A percentile compares a stretch with the other conserved stretches of the same genome.
Conservation (phyloP, 2,797 vertebrate genomes). For the Galago senegalensis region DNA sequence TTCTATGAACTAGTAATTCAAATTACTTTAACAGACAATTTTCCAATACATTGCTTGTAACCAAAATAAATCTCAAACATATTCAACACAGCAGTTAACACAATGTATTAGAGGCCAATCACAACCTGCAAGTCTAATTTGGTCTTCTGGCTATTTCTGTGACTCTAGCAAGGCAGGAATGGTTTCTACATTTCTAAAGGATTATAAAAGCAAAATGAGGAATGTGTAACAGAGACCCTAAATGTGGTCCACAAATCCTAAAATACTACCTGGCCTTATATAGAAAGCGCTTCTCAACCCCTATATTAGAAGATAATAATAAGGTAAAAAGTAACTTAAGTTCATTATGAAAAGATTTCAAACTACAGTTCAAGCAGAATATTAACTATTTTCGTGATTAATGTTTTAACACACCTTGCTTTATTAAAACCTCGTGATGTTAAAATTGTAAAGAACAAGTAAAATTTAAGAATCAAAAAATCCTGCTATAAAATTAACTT, state of each 20-base stretch:
- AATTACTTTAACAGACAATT: slow-evolving; percentile 37
- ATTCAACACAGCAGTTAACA: slow-evolving; percentile 33
- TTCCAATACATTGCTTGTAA: background rate
- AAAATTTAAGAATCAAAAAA: slow-evolving; percentile 53
- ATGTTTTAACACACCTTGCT: slow-evolving; percentile 58
- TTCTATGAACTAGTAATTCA: slow-evolving; percentile 58
- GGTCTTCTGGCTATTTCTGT: background rate
- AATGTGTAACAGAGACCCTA: background rate
- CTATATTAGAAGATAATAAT: slow-evolving; percentile 18
- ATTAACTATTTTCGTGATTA: slow-evolving; percentile 58
- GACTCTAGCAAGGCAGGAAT: slow-evolving; percentile 24
- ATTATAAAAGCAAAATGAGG: background rate
- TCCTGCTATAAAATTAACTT: slow-evolving; percentile 68
- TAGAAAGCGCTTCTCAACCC: background rate
- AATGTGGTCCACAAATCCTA: background rate
- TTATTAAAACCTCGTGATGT: slow-evolving; percentile 60
- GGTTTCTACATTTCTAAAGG: slow-evolving; percentile 18
- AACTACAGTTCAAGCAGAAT: slow-evolving; percentile 44
- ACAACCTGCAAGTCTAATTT: background rate
- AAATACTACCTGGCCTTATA: slow-evolving; percentile 40
- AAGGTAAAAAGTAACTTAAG: slow-evolving; percentile 11
- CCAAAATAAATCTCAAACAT: slow-evolving; percentile 44
- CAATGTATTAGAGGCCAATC: background rate
- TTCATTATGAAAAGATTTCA: slow-evolving; percentile 37
- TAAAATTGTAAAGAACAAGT: slow-evolving; percentile 35